These are phyloP conservation scores for Oryctes rhinoceros DNA, from an alignment of 1,140 invertebrate species.

Conservation along the genomic window DNA sequence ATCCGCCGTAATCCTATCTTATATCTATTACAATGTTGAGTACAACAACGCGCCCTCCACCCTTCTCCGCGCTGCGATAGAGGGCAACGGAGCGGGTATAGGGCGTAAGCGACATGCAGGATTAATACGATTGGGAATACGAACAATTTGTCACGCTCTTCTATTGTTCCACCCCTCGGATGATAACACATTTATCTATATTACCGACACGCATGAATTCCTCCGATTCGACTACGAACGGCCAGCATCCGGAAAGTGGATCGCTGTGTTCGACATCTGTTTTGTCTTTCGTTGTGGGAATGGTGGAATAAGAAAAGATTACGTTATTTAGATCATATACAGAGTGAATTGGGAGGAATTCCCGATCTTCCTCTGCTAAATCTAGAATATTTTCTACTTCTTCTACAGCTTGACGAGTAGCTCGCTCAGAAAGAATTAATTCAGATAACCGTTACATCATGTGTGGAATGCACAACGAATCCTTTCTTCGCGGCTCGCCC, in stretches of 20 bases:
- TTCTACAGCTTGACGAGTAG: too few relatives aligned
- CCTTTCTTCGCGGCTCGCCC: too few relatives aligned
- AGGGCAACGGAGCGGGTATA: neutral
- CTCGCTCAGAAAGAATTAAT: too few relatives aligned
- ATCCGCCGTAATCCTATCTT: slow-evolving; percentile 52
- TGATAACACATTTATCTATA: slow-evolving; percentile 57
- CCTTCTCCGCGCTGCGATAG: neutral
- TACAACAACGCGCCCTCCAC: slow-evolving; percentile 39
- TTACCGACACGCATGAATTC: slow-evolving; percentile 48
- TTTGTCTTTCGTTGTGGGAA: neutral
- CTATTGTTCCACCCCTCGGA: slow-evolving; percentile 47
- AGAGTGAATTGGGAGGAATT: too few relatives aligned
- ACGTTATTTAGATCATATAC: too few relatives aligned
- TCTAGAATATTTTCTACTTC: too few relatives aligned
- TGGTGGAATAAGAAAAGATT: too few relatives aligned
- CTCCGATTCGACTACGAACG: slow-evolving; percentile 6
- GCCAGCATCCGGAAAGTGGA: neutral
- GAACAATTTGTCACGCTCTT: slow-evolving; percentile 58
- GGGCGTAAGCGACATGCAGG: slow-evolving; percentile 36
- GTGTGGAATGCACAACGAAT: too few relatives aligned
- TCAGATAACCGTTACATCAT: too few relatives aligned
- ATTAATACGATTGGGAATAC: slow-evolving; percentile 58
- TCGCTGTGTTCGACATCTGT: neutral
- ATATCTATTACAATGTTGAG: slow-evolving; percentile 58
- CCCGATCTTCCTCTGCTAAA: too few relatives aligned